Percentiles rank a stretch among this genome's conserved stretches.
Evolutionary conservation across 2,113 vertebrate species (phyloP).

Genomic region (Nothoprocta perdicaria): DNA sequence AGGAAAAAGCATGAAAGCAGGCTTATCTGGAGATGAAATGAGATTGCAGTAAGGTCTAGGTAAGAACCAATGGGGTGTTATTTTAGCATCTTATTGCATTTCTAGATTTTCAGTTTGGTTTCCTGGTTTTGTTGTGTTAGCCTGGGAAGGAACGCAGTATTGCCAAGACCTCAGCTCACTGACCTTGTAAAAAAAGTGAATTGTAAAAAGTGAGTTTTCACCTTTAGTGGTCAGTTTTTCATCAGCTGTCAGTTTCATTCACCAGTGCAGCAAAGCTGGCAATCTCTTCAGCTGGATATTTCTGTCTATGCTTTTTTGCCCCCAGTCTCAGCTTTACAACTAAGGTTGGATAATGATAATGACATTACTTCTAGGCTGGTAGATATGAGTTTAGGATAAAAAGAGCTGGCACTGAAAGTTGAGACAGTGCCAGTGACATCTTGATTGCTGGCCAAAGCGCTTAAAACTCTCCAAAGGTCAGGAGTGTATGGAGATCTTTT

Average conservation of each 20-base stretch:
- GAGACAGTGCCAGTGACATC: neutral
- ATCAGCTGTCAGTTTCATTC: neutral
- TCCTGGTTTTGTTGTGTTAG: neutral
- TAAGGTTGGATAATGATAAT: neutral
- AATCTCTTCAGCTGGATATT: neutral
- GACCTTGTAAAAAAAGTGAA: rapidly evolving
- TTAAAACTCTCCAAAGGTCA: neutral
- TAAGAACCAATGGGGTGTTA: too few relatives aligned
- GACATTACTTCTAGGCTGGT: too few relatives aligned
- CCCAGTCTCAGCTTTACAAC: neutral
- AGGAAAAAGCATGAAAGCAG: neutral
- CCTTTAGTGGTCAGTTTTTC: neutral
- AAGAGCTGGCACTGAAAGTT: neutral
- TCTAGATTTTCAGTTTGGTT: neutral
- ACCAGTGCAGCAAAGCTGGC: neutral
- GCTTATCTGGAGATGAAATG: neutral
- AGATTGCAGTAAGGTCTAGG: neutral
- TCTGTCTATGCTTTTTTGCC: neutral
- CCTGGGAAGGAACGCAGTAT: neutral
- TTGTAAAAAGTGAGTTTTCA: neutral
- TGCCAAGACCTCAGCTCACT: neutral
- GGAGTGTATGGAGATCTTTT: neutral
- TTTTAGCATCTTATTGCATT: neutral
- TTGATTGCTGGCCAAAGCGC: neutral
- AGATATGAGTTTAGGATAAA: neutral